Evolutionary conservation across 2,113 vertebrate species (phyloP).

Genomic region (Otis tarda): DNA sequence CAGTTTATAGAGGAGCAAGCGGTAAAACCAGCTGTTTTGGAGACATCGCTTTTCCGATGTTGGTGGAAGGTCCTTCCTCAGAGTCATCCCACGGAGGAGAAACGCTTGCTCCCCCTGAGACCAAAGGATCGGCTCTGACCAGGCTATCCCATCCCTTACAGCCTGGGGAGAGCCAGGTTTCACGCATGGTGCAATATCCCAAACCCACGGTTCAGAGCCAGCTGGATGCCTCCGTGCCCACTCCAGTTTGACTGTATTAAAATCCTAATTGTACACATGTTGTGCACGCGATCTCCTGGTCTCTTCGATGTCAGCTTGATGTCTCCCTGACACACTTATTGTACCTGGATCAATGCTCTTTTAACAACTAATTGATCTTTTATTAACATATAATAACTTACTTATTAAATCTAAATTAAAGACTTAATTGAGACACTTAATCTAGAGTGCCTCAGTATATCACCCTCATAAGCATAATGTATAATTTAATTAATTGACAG

Average conservation of each 20-base stretch:
- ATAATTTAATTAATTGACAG: constrained; percentile 73
- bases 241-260: constrained; percentile 29
- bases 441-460: constrained; percentile 71
- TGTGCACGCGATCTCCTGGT: neutral
- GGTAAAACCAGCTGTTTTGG: neutral
- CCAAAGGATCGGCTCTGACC: accelerated
- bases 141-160: neutral
- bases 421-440: constrained; percentile 78
- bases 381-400: constrained; percentile 79
- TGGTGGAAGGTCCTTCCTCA: neutral
- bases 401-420: constrained; percentile 81
- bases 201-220: neutral
- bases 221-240: constrained; percentile 20
- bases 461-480: constrained; percentile 75
- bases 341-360: constrained; percentile 77
- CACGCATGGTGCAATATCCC: accelerated
- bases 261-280: constrained; percentile 47
- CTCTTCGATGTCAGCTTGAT: constrained; percentile 59
- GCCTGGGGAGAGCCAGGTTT: neutral
- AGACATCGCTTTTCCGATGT: accelerated
- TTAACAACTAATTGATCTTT: constrained; percentile 80
- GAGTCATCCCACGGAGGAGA: neutral
- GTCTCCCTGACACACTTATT: constrained; percentile 68
- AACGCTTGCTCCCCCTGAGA: accelerated
- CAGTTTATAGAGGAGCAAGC: accelerated